Percentiles rank a stretch among this genome's conserved stretches.
phyloP scores from a whole-genome alignment of 2,888 invertebrate species.

The Melanchra persicariae region DNA sequence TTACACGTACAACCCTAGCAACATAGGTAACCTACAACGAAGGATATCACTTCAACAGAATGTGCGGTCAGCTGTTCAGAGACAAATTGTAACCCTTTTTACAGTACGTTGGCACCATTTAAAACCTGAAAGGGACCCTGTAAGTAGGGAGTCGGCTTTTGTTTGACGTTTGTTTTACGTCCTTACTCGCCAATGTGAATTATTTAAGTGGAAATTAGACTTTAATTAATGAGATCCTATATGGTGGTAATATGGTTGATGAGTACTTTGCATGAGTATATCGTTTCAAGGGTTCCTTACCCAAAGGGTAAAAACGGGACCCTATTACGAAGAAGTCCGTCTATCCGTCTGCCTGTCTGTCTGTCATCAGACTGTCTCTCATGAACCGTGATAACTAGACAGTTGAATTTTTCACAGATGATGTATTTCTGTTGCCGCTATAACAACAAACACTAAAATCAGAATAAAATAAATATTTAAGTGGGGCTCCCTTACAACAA shows the following conservation, averaged over 20 bases:
- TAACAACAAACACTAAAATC: too few relatives aligned
- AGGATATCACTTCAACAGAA: constrained; percentile 33
- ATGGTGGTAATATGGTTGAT: not conserved
- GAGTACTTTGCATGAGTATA: not conserved
- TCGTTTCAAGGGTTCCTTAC: too few relatives aligned
- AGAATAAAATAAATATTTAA: too few relatives aligned
- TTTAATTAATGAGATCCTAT: constrained; percentile 15
- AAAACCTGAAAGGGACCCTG: constrained; percentile 43
- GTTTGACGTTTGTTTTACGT: constrained; percentile 47
- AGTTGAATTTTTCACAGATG: too few relatives aligned
- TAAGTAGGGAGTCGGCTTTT: constrained; percentile 30
- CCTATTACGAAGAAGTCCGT: too few relatives aligned
- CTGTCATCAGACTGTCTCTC: too few relatives aligned
- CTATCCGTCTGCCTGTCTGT: too few relatives aligned
- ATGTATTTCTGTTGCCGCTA: too few relatives aligned
- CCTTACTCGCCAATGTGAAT: constrained; percentile 26
- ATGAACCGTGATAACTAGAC: too few relatives aligned
- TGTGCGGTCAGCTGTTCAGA: constrained; percentile 42
- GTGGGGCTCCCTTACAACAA: too few relatives aligned
- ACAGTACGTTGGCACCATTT: constrained; percentile 36
- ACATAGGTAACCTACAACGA: not conserved
- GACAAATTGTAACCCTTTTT: constrained; percentile 59
- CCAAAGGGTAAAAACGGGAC: too few relatives aligned
- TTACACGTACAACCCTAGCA: not conserved
- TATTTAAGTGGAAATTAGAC: constrained; percentile 33